Evolutionary conservation across 1,140 invertebrate genomes (phyloP), one percentile per base, ranked within the genome.

Genomic region (Thaumetopoea pityocampa): DNA sequence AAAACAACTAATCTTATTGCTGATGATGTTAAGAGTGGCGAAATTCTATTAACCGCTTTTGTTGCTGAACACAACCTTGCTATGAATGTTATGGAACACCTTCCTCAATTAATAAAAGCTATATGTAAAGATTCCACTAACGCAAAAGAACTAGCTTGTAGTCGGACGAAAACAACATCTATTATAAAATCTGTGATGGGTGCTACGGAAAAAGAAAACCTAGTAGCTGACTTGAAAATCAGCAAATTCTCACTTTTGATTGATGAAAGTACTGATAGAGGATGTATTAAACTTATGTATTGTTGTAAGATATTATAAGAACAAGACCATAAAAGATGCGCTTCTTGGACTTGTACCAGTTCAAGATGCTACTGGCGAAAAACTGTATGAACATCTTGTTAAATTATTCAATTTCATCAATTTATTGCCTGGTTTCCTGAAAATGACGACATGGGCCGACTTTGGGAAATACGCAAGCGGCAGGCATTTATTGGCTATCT

Each of bases 231-330:
- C 6, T 15, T 26, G 10, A 12, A 34, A 18, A 12, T 45, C 32
- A 27, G 35, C 10, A 32, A 44, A 18, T 67, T 71, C 60, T 55
- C 59, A 4, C 24, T 68, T 1, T 7, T 72, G 23, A 45, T 59
- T 10, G 68, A 69, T 51, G 63, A 72, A 37, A 61, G 56, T 19
- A 66, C 58, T 5, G 62, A 70, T 37, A 40, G 35, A 18, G 30
- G 16, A 15, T 30, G 26, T 11, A 46, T 46, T 2, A 67, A 63
- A 42, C 45, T 53, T 63, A 16, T 16, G 14, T 17, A n/a, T 32
- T 4, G 15, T 17, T 6, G 29, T 15, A 17, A 3, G 29, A 16
- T 16, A 14, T 32, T 32, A 14, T 8, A 17, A 32, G 9, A 17
- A 16, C 18, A 8, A 15, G 6, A 10, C 2, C 10, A 12, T 34